Conservation (phyloP, 23 tunicate genomes). For the Ascidia mentula region DNA sequence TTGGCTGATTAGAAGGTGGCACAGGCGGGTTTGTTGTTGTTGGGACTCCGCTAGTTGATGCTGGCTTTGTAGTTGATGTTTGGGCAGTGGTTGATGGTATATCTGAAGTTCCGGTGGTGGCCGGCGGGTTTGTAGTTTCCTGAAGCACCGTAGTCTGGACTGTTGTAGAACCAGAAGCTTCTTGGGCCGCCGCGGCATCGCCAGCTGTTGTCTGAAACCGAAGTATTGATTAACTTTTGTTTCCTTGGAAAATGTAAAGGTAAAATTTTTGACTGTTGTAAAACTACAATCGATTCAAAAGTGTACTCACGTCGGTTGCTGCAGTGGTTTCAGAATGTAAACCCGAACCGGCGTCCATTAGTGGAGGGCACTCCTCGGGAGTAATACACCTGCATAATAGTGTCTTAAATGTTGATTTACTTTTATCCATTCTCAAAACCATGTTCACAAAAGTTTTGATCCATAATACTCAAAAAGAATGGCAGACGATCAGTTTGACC, state of each 20-base stretch:
- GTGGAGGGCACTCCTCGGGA: not conserved
- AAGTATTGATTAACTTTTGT: no score
- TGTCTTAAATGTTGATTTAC: no score
- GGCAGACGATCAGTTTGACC: no score
- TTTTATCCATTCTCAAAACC: no score
- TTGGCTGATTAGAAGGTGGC: not conserved
- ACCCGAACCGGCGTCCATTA: no score
- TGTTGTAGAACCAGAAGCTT: not conserved
- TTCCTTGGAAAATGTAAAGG: no score
- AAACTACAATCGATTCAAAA: no score
- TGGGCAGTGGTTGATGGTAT: not conserved
- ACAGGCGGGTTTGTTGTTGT: not conserved
- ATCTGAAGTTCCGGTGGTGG: not conserved
- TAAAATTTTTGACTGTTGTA: no score
- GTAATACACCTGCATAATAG: slow-evolving; percentile 4
- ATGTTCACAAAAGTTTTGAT: no score
- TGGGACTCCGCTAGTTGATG: not conserved
- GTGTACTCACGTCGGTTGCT: no score
- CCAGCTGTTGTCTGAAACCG: not conserved
- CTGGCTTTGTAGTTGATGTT: slow-evolving; percentile 11
- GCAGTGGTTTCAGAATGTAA: no score
- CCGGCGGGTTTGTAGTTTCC: not conserved
- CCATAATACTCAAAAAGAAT: no score
- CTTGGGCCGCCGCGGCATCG: not conserved
- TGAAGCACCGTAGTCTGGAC: not conserved